Evolutionary conservation across 2,888 invertebrate genomes (phyloP).

Genomic region (Cloeon dipterum): DNA sequence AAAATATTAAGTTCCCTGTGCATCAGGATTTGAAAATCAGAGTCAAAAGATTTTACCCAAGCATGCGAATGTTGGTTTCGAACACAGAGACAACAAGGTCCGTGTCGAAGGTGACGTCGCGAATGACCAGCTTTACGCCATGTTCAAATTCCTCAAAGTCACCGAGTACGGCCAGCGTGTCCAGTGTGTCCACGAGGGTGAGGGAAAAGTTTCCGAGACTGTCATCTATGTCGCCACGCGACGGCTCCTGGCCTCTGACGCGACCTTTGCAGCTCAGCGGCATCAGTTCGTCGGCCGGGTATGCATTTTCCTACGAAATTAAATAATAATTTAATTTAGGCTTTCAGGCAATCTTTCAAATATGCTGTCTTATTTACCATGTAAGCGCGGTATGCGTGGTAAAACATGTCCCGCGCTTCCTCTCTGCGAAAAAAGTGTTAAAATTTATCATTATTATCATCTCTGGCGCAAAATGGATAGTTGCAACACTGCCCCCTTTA

Average conservation of each 20-base stretch:
- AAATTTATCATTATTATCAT: not conserved
- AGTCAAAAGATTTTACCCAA: slow-evolving; percentile 43
- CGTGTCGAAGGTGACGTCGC: slow-evolving; percentile 74
- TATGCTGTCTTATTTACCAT: slow-evolving; percentile 34
- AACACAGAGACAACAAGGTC: slow-evolving; percentile 94
- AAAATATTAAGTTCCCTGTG: not conserved
- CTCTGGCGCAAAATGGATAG: too few relatives aligned
- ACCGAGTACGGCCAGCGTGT: slow-evolving; percentile 73
- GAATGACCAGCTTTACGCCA: slow-evolving; percentile 65
- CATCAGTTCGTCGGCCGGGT: slow-evolving; percentile 96
- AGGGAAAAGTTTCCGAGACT: slow-evolving; percentile 94
- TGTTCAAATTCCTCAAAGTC: slow-evolving; percentile 86
- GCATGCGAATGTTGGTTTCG: slow-evolving; percentile 90
- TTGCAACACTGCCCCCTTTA: too few relatives aligned
- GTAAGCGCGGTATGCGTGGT: slow-evolving; percentile 86
- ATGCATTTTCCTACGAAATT: slow-evolving; percentile 49
- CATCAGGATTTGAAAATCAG: too few relatives aligned
- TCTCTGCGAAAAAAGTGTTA: slow-evolving; percentile 33
- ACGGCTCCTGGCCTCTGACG: slow-evolving; percentile 69
- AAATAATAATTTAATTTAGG: not conserved
- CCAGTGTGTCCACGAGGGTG: slow-evolving; percentile 83
- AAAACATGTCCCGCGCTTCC: slow-evolving; percentile 85
- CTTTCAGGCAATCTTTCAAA: too few relatives aligned
- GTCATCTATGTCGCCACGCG: slow-evolving; percentile 91
- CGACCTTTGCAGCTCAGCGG: slow-evolving; percentile 86